These are phyloP conservation scores for Pogona vitticeps DNA, from an alignment of 2,113 vertebrate species.

Conservation along the genomic window DNA sequence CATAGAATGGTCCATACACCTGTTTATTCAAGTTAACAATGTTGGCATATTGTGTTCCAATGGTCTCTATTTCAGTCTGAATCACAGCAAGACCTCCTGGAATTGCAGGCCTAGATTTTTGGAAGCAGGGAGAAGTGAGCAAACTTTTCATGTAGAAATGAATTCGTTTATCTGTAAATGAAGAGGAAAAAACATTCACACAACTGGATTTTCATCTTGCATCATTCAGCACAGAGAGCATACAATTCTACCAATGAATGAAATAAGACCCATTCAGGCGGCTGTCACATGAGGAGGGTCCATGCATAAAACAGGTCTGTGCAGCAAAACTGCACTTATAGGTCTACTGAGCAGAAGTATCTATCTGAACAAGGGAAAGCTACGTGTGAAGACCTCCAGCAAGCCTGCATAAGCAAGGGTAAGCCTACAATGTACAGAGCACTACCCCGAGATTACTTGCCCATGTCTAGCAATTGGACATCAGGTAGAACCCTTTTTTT, in stretches of 20 bases:
- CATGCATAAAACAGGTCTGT: neutral
- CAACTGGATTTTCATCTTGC: neutral
- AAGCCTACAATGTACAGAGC: neutral
- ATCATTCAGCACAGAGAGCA: neutral
- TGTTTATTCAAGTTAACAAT: constrained; percentile 90
- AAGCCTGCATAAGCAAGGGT: neutral
- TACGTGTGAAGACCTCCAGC: neutral
- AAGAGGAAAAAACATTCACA: neutral
- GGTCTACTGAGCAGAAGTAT: neutral
- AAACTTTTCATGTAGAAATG: constrained; percentile 84
- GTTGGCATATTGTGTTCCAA: constrained; percentile 82
- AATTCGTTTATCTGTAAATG: constrained; percentile 85
- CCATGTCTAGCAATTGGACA: neutral
- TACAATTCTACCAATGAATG: neutral
- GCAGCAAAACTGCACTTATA: too few species aligned
- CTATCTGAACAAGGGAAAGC: neutral
- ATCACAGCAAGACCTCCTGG: constrained; percentile 85
- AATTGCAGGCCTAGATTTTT: constrained; percentile 76
- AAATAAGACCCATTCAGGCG: neutral
- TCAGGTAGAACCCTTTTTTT: neutral
- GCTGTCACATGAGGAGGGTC: neutral
- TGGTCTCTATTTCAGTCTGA: constrained; percentile 80
- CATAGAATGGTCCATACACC: constrained; percentile 93
- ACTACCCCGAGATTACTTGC: neutral
- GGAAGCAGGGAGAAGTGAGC: constrained; percentile 76